A percentile compares a stretch with the other conserved stretches of the same genome.
phyloP scores from a whole-genome alignment of 2,113 vertebrate genomes.

The Lamprologus speciosus region DNA sequence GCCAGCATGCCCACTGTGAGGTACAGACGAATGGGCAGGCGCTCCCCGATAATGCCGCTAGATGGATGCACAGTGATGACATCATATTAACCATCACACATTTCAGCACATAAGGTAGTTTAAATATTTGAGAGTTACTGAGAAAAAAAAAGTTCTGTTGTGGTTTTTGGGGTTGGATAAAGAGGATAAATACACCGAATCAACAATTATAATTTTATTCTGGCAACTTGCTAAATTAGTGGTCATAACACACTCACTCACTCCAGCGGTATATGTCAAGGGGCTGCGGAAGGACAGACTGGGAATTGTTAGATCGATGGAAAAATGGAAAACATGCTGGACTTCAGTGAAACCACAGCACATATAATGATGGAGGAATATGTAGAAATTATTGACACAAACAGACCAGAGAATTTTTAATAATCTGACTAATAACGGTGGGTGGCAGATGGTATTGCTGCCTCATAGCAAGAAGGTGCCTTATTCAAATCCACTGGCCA shows the following conservation, averaged over 20 bases:
- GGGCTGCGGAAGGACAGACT: not conserved
- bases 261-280: not conserved
- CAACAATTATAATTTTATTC: not conserved
- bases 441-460: not conserved
- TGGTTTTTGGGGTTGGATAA: not conserved
- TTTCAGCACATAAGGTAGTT: not conserved
- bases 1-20: conserved; percentile 85
- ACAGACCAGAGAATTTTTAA: not conserved
- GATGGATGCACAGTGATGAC: not conserved
- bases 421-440: not conserved
- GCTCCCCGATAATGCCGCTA: conserved; percentile 94
- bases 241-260: not conserved
- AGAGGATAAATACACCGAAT: not conserved
- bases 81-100: not conserved
- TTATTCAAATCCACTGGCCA: not conserved
- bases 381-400: not conserved
- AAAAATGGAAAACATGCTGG: not conserved
- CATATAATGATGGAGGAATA: not conserved
- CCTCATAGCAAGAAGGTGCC: not conserved
- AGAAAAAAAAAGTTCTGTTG: not conserved
- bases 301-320: not conserved
- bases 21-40: conserved; percentile 88
- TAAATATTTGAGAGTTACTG: not conserved
- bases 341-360: not conserved
- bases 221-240: not conserved